phyloP scores from a whole-genome alignment of 2,888 invertebrate species.

The Cheilosia vulpina region DNA sequence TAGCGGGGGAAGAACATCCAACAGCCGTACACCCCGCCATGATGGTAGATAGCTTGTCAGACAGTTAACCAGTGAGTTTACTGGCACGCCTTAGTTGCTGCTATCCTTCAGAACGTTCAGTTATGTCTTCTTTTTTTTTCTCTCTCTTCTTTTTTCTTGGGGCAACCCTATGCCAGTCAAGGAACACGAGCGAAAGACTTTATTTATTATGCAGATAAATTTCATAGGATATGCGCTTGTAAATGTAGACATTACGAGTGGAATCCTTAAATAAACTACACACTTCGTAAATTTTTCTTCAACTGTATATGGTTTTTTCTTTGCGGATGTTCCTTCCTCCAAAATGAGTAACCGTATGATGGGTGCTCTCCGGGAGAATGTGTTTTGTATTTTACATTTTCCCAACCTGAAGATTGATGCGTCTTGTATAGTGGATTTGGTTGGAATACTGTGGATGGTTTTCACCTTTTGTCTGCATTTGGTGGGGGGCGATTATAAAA shows the following conservation, averaged over 20 bases:
- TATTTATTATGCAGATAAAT: slow-evolving; percentile 76
- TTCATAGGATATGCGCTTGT: slow-evolving; percentile 75
- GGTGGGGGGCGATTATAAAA: slow-evolving; percentile 64
- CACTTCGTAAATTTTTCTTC: slow-evolving; percentile 68
- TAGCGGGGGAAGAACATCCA: neutral
- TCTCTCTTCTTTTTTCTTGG: neutral
- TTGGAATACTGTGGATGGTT: slow-evolving; percentile 23
- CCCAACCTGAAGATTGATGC: slow-evolving; percentile 60
- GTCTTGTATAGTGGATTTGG: slow-evolving; percentile 30
- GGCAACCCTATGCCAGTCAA: slow-evolving; percentile 26
- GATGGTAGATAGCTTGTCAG: slow-evolving; percentile 64
- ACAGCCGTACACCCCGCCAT: slow-evolving; percentile 31
- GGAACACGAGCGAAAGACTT: slow-evolving; percentile 64
- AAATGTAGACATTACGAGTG: slow-evolving; percentile 75
- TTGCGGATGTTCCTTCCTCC: neutral
- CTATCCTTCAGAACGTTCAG: slow-evolving; percentile 58
- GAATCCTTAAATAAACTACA: slow-evolving; percentile 75
- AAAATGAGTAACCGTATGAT: neutral
- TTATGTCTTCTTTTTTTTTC: slow-evolving; percentile 24
- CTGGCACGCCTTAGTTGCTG: slow-evolving; percentile 63
- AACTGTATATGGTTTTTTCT: slow-evolving; percentile 1
- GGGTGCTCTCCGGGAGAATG: neutral
- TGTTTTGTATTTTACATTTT: slow-evolving; percentile 46
- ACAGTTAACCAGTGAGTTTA: slow-evolving; percentile 68
- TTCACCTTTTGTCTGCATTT: slow-evolving; percentile 60